These are phyloP conservation scores for Bos indicus DNA, from an alignment of 2,113 vertebrate species.

Conservation along the genomic window DNA sequence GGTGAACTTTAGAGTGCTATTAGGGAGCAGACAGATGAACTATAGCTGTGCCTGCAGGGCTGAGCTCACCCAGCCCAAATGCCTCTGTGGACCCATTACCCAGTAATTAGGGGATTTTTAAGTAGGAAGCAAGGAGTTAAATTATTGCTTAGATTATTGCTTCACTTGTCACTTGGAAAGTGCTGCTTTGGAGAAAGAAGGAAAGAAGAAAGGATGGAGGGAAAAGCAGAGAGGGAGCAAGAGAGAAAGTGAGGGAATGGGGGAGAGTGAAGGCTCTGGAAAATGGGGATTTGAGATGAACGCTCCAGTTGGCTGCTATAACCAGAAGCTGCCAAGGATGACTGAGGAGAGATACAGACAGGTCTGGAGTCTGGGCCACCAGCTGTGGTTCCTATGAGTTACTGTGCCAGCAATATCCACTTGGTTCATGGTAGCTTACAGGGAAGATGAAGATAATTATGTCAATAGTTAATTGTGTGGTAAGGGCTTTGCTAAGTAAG, in stretches of 20 bases:
- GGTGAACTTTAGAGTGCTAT: conserved; percentile 97
- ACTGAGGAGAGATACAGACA: neutral
- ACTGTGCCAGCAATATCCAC: neutral
- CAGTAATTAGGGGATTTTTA: conserved; percentile 96
- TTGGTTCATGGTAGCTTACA: neutral
- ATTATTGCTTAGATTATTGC: conserved; percentile 91
- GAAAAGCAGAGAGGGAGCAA: conserved; percentile 4
- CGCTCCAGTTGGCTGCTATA: neutral
- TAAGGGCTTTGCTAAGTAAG: neutral
- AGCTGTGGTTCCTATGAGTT: neutral
- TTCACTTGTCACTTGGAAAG: conserved; percentile 91
- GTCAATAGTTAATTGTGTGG: neutral
- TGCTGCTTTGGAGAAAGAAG: conserved; percentile 72
- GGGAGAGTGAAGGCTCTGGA: neutral
- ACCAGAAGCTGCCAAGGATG: neutral
- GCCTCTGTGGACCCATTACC: conserved; percentile 91
- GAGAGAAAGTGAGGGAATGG: neutral
- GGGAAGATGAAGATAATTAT: neutral
- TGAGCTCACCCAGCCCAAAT: conserved; percentile 88
- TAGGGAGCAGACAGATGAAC: conserved; percentile 89
- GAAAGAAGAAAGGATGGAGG: conserved; percentile 32
- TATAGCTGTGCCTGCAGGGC: conserved; percentile 83
- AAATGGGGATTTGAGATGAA: neutral
- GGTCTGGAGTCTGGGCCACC: neutral
- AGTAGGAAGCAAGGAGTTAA: conserved; percentile 96